A percentile compares a stretch with the other conserved stretches of the same genome.
phyloP scores from a whole-genome alignment of 2,888 invertebrate genomes.

The Alcis repandata region DNA sequence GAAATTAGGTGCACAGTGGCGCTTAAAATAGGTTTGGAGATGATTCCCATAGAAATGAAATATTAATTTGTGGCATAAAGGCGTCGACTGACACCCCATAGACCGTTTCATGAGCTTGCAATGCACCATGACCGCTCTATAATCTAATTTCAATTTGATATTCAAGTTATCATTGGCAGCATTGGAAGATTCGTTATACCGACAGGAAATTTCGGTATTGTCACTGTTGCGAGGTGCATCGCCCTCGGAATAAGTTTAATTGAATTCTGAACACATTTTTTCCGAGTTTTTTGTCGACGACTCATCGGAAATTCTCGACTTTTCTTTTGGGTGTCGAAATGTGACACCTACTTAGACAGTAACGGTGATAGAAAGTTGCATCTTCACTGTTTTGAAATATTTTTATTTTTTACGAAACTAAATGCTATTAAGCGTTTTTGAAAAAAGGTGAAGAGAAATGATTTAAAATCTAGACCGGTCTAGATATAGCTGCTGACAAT shows the following conservation, averaged over 20 bases:
- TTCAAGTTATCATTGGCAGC: constrained; percentile 69
- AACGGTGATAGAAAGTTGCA: constrained; percentile 57
- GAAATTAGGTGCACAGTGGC: constrained; percentile 53
- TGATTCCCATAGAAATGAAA: constrained; percentile 75
- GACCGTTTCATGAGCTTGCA: constrained; percentile 79
- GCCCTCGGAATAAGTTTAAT: constrained; percentile 76
- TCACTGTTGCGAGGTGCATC: constrained; percentile 71
- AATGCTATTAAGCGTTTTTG: constrained; percentile 51
- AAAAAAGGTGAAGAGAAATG: constrained; percentile 30
- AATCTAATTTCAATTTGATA: constrained; percentile 84
- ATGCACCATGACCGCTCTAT: constrained; percentile 76
- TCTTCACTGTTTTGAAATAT: constrained; percentile 54
- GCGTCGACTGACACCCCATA: constrained; percentile 76
- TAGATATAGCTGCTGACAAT: constrained; percentile 30
- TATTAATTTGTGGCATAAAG: constrained; percentile 79
- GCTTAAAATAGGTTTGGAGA: constrained; percentile 41
- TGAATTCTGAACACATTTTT: constrained; percentile 77
- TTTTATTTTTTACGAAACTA: constrained; percentile 49
- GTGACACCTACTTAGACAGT: constrained; percentile 58
- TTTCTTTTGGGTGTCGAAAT: constrained; percentile 57
- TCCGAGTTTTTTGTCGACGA: constrained; percentile 56
- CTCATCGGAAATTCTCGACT: constrained; percentile 58
- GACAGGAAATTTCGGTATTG: constrained; percentile 77
- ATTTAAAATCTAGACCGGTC: constrained; percentile 25
- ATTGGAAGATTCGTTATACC: constrained; percentile 70